Percentiles rank a stretch among this genome's conserved stretches.
Evolutionary conservation across 2,888 invertebrate species (phyloP).

Genomic region (Aquatica leii): DNA sequence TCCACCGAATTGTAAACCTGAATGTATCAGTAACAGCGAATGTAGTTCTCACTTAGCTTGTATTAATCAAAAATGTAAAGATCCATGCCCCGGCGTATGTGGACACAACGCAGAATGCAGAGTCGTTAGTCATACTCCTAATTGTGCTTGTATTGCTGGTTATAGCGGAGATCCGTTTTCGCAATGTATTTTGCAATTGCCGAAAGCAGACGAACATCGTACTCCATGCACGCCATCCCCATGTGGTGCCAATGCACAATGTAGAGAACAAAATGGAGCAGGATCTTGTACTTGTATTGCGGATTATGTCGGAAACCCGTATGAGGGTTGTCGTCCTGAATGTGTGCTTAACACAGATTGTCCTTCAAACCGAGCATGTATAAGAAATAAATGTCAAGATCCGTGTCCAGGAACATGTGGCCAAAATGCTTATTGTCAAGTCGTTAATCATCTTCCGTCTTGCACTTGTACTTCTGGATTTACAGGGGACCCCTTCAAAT

Average conservation of each 20-base stretch:
- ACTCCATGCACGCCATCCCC: slow-evolving; percentile 70
- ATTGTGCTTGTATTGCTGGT: slow-evolving; percentile 72
- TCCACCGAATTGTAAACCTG: slow-evolving; percentile 81
- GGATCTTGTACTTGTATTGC: slow-evolving; percentile 72
- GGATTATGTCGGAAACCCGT: slow-evolving; percentile 76
- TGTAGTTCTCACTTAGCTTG: slow-evolving; percentile 76
- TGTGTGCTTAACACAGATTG: slow-evolving; percentile 74
- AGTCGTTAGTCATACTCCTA: slow-evolving; percentile 78
- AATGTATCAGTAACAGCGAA: slow-evolving; percentile 81
- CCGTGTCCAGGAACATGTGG: slow-evolving; percentile 79
- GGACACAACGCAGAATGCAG: slow-evolving; percentile 77
- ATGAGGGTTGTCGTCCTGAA: slow-evolving; percentile 76
- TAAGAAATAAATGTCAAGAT: slow-evolving; percentile 74
- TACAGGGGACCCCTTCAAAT: slow-evolving; percentile 73
- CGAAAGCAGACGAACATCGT: slow-evolving; percentile 59
- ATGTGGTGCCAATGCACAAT: slow-evolving; percentile 71
- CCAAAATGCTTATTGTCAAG: slow-evolving; percentile 72
- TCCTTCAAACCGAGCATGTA: slow-evolving; percentile 71
- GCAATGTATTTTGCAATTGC: slow-evolving; percentile 64
- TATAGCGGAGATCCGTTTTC: slow-evolving; percentile 81
- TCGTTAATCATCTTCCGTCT: slow-evolving; percentile 72
- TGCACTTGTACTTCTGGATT: slow-evolving; percentile 70
- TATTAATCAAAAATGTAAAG: slow-evolving; percentile 77
- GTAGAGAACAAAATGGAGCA: slow-evolving; percentile 66
- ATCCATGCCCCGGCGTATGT: slow-evolving; percentile 78